These are phyloP conservation scores for Aplysia californica DNA, from an alignment of 1,140 invertebrate genomes.

Conservation along the genomic window DNA sequence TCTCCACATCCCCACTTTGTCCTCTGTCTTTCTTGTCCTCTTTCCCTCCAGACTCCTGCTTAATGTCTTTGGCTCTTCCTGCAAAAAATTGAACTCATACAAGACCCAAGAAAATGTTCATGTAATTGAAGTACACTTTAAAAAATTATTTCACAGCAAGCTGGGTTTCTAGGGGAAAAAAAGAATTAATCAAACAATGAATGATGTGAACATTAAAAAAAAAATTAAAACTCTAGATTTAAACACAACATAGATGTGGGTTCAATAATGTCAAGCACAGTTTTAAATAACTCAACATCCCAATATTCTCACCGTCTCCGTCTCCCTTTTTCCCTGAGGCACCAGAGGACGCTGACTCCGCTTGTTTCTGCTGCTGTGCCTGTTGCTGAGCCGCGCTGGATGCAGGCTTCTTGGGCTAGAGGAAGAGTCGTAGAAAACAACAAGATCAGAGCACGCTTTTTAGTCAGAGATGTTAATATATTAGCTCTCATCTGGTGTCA, in stretches of 20 bases:
- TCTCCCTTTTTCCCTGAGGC: conserved; percentile 7
- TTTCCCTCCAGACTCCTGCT: background rate
- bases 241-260: too few species aligned
- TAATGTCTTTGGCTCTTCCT: background rate
- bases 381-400: conserved; percentile 2
- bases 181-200: background rate
- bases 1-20: conserved; percentile 20
- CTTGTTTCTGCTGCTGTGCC: conserved; percentile 11
- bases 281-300: too few species aligned
- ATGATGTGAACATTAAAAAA: too few species aligned
- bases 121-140: background rate
- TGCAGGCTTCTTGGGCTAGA: conserved; percentile 13
- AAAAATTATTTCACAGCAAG: background rate
- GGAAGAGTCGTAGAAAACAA: too few species aligned
- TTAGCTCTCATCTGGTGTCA: too few species aligned
- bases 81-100: background rate
- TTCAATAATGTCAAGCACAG: too few species aligned
- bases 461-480: too few species aligned
- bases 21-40: conserved; percentile 27
- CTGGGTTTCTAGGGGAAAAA: too few species aligned
- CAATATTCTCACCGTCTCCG: conserved; percentile 6
- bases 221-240: too few species aligned
- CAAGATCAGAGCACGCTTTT: too few species aligned
- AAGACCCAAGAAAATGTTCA: background rate
- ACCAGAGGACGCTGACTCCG: background rate